Percentiles rank a stretch among this genome's conserved stretches.
Conservation (phyloP, 2,113 vertebrate species). For the Tyrannus savana region DNA sequence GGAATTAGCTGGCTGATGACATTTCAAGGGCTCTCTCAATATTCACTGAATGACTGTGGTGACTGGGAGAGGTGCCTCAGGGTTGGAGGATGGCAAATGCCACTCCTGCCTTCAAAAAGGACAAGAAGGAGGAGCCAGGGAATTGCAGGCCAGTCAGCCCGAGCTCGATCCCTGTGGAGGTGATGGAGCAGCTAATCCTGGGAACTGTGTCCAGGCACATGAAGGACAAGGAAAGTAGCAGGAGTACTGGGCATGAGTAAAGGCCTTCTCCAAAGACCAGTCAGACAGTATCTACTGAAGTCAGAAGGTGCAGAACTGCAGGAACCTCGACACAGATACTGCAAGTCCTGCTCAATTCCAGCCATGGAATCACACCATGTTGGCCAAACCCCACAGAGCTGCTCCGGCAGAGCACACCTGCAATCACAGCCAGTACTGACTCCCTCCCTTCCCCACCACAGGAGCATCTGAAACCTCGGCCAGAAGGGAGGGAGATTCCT, state of each 20-base stretch:
- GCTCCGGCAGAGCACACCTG: neutral
- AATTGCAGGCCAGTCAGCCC: neutral
- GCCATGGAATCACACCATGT: neutral
- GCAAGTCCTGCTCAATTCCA: neutral
- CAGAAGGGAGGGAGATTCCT: neutral
- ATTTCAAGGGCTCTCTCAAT: fast-evolving
- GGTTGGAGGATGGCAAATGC: neutral
- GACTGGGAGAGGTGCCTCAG: neutral
- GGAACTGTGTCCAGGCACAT: neutral
- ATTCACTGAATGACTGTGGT: fast-evolving
- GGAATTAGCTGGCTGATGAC: neutral
- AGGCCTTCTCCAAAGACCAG: neutral
- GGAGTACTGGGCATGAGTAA: neutral
- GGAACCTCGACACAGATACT: fast-evolving
- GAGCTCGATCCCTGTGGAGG: neutral
- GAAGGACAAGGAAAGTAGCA: neutral
- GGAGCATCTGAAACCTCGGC: neutral
- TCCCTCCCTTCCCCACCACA: neutral
- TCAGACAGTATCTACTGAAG: fast-evolving
- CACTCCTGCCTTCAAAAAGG: neutral
- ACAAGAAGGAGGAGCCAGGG: neutral
- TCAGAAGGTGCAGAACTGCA: neutral
- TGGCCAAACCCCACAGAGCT: neutral
- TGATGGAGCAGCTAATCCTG: neutral
- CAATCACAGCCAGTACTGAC: neutral